Base-by-base conservation (phyloP, 2,888 invertebrate species). In the Agonopterix alstromeriana region DNA sequence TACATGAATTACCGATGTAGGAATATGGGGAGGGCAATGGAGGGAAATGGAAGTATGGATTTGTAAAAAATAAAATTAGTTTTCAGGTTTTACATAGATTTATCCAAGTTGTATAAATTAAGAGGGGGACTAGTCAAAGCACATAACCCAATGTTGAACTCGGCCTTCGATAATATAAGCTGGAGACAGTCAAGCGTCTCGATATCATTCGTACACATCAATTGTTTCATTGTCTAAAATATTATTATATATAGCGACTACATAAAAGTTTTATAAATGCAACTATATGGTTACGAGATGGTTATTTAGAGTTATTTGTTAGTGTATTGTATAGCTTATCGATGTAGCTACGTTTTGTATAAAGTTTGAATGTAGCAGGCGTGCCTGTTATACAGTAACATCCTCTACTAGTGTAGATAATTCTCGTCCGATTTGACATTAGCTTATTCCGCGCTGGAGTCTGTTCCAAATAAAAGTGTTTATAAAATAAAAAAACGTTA, bases 201-300 rank as follows among this genome's bases (percentile, higher is more conserved):
- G 59, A 83, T 82, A 84, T 82, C 82, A 83, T 76, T 70, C 72
- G 67, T 77, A 84, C 83, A 84, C 83, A 83, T 85, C 84, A 82
- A 36, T 77, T 64, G 72, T 77, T 80, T 76, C 78, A 72, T 70
- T 73, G 73, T 72, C 61, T 68, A 61, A 63, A 63, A 59, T 58
- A 55, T 40, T 45, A 61, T 64, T 61, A 58, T 57, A 54, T 69
- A 65, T 65, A 69, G 65, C 64, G 59, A 38, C 38, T 62, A 65
- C 65, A 61, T 65, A 69, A 65, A 68, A 63, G 57, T 70, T 72
- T 70, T 70, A 70, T 73, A 67, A 59, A 70, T 58, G 62, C 66
- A 58, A 71, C 51, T 65, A 57, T 52, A 45, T 63, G 60, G 61
- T 62, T 65, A 67, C 61, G 61, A 68, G 27, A 27, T 27, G 60